Base-by-base conservation (phyloP, 2,797 vertebrate species). In the Echiichthys vipera region DNA sequence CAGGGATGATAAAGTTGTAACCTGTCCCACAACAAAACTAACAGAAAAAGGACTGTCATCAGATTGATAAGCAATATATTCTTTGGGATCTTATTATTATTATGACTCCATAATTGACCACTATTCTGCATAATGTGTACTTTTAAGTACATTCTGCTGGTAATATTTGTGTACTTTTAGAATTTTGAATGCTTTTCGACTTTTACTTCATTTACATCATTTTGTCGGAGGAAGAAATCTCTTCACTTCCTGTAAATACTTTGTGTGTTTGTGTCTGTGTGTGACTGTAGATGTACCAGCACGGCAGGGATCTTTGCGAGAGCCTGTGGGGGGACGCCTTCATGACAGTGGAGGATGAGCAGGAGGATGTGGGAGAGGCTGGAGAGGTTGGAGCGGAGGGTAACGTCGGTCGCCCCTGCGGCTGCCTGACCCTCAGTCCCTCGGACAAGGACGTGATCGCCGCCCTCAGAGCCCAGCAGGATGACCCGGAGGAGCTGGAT, bases 271-370 rank as follows among this genome's bases (percentile, higher is more conserved):
- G 10, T 37, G 14, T 42, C 3, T 73, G 7, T 71, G 43, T 73
- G 42, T 74, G 7, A 1, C 0, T 39, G 9, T 55, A 97, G 96
- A 95, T 95, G 89, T 96, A 96, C 76, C 85, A 90, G 50, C 93
- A 95, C 0, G 95, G 95, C n/a, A 83, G 78, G 24, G 93, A 96
- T 43, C 92, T 97, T 22, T 97, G 96, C 0, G 91, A 94, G 82
- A 94, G 91, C n/a, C 85, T 94, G 34, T 95, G 94, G 93, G 95
- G 94, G 0, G 92, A 94, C 1, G 86, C 92, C 37, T 94, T 96
- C 43, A 83, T 92, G 81, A 88, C 90, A 0, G 94, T 94, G 62
- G 94, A 95, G 29, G 95, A 96, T 2, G 92, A 94, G 39, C 75
- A 66, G 0, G 85, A 88, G 37, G 90, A 91, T 6, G 64, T 63